Evolutionary conservation across 1,140 invertebrate species (phyloP).

Genomic region (Cataglyphis hispanica): DNA sequence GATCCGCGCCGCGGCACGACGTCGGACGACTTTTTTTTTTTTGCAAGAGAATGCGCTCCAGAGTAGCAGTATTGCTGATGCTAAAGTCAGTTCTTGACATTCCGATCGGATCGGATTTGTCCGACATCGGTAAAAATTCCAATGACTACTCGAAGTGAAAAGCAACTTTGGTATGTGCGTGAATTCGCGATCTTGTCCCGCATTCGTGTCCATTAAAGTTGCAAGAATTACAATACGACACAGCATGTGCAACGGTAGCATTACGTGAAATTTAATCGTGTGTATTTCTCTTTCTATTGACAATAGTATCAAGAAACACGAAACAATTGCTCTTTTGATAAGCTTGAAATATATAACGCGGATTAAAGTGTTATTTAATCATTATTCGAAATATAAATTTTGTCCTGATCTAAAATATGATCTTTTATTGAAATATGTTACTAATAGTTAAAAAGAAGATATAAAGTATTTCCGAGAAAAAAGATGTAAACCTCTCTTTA

Average conservation of each 20-base stretch:
- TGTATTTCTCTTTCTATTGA: neutral
- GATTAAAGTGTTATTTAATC: neutral
- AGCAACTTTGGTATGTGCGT: neutral
- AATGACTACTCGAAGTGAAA: neutral
- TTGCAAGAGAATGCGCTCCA: neutral
- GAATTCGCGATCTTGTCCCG: conserved; percentile 25
- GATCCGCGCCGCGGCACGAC: conserved; percentile 26
- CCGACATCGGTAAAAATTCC: conserved; percentile 30
- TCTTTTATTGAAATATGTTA: neutral
- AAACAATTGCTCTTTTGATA: neutral
- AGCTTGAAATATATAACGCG: neutral
- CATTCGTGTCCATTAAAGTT: neutral
- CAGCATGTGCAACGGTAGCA: neutral
- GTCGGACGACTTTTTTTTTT: conserved; percentile 10
- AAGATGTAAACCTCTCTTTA: no score
- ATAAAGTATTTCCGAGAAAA: no score
- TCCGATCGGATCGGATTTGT: conserved; percentile 57
- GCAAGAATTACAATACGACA: neutral
- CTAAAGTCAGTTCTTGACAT: conserved; percentile 36
- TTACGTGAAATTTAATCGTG: neutral
- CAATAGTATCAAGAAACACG: neutral
- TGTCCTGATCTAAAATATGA: neutral
- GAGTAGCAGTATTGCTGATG: conserved; percentile 7
- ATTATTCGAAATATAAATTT: neutral
- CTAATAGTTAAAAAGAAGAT: no score